Evolutionary conservation across 1,140 invertebrate genomes (phyloP), one percentile per base, ranked within the genome.

Genomic region (Pemphigus obesinymphae): DNA sequence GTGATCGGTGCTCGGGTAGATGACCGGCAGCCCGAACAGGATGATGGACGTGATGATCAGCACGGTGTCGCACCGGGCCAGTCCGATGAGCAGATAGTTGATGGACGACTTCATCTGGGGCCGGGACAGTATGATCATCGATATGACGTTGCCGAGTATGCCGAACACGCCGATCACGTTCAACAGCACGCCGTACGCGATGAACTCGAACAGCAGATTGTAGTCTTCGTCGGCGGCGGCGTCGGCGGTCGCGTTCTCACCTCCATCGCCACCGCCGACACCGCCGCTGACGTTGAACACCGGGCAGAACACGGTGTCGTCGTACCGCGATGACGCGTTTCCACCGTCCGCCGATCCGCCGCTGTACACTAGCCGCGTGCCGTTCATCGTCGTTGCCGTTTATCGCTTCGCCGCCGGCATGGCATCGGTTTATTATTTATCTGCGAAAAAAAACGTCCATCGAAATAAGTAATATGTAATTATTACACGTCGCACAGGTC

Each of bases 51-150:
- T 93, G 68, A 96, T 89, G 68, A 97, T 94, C 76, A 98, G 90
- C 70, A 96, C 89, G 0, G 94, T 95, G 88, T 98, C 96, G 88
- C 95, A 96, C 85, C 94, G 91, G 1, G 97, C 96, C 45, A 98
- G 89, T 2, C 95, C 95, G 55, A 95, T 95, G 6, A 98, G 90
- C 82, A 97, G 90, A 85, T 96, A 96, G 88, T 97, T 98, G 84
- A 97, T 96, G 84, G 95, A 96, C 11, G 95, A 96, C 84, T 93
- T 91, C 96, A 97, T 97, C 85, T 97, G 95, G 0, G 95, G 95
- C 48, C 95, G 90, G 17, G 93, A 95, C 11, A 98, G 88, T 40
- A 98, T 96, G 29, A 96, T 92, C 89, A 97, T 95, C 0, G 95
- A 94, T 23, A 97, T 92, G 31, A 93, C 89, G 86, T 98, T 98